phyloP scores from a whole-genome alignment of 1,140 invertebrate species.

The Melanaphis sacchari region DNA sequence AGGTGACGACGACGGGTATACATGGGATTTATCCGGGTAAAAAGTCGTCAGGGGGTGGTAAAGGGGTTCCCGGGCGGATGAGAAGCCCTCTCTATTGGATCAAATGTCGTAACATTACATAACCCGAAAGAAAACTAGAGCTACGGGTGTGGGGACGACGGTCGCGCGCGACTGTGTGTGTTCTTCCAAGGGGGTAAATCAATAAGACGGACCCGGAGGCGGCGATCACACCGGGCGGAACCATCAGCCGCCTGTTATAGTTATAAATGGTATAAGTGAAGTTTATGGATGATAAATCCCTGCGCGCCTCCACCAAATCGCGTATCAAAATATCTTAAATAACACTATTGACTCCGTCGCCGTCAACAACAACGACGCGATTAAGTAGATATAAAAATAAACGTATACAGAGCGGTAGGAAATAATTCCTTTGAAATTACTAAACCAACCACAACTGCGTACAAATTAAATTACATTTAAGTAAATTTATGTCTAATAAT shows the following conservation, averaged over 20 bases:
- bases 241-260: slow-evolving; percentile 13
- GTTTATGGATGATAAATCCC: slow-evolving; percentile 43
- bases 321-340: slow-evolving; percentile 28
- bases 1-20: slow-evolving; percentile 37
- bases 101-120: slow-evolving; percentile 57
- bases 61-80: slow-evolving; percentile 47
- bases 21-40: slow-evolving; percentile 54
- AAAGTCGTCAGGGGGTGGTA: slow-evolving; percentile 51
- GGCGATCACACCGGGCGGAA: slow-evolving; percentile 53
- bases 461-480: background rate
- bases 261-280: slow-evolving; percentile 40
- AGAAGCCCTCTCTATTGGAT: slow-evolving; percentile 55
- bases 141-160: slow-evolving; percentile 18
- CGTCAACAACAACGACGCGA: background rate
- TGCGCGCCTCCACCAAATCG: background rate
- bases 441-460: background rate
- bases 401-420: background rate
- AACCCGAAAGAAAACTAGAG: slow-evolving; percentile 55
- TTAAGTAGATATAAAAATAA: slow-evolving; percentile 24
- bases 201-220: slow-evolving; percentile 56
- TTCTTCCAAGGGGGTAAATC: slow-evolving; percentile 57
- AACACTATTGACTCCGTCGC: slow-evolving; percentile 9
- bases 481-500: background rate
- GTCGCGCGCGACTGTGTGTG: background rate
- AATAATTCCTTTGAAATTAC: background rate